These are phyloP conservation scores for Muntiacus muntjak DNA, from an alignment of 2,113 vertebrate genomes.

Conservation along the genomic window DNA sequence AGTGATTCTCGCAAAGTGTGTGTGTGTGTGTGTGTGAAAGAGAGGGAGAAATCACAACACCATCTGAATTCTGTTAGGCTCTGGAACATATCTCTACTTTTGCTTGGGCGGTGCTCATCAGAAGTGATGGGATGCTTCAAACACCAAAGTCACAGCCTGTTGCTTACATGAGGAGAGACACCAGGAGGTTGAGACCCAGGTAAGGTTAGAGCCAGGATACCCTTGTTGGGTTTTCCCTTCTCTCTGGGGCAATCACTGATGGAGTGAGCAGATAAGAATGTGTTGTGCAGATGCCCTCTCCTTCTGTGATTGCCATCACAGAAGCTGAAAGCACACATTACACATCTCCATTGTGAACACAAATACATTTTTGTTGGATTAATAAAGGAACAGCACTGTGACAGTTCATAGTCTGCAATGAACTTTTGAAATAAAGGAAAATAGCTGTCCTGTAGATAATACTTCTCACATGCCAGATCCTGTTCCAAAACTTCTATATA, in stretches of 20 bases:
- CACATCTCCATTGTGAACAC: not conserved
- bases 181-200: not conserved
- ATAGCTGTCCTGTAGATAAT: not conserved
- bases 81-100: not conserved
- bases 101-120: not conserved
- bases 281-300: not conserved
- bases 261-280: not conserved
- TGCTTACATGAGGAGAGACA: not conserved
- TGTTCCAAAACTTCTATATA: not conserved
- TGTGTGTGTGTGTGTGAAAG: not conserved
- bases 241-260: not conserved
- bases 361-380: not conserved
- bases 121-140: not conserved
- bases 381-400: not conserved
- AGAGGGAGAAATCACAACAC: not conserved
- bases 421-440: not conserved
- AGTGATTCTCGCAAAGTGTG: not conserved
- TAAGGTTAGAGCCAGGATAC: not conserved
- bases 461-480: not conserved
- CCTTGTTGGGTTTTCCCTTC: not conserved
- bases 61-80: not conserved
- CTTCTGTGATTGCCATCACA: not conserved
- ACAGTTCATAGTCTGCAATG: not conserved
- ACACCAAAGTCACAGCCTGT: not conserved
- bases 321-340: not conserved